Base-by-base conservation (phyloP, 2,888 invertebrate genomes). In the Hypselothyrea guttata region DNA sequence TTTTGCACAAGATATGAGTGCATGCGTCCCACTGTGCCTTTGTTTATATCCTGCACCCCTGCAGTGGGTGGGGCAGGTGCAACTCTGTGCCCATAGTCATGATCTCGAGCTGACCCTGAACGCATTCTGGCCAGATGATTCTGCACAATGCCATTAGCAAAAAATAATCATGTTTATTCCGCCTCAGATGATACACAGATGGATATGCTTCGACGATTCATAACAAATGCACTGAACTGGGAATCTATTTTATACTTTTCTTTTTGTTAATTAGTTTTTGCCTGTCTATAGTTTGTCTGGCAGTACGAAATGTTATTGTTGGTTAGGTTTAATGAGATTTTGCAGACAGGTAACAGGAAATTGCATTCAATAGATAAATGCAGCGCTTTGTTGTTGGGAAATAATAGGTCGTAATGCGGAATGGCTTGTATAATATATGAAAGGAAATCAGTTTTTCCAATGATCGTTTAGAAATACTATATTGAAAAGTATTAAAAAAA, bases 131-230 rank as follows among this genome's bases (percentile, higher is more conserved):
- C 61, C 69, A 42, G 40, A 42, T 71, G 82, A 66, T 61, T 77
- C 71, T 61, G 62, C 69, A 76, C 78, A 81, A 81, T 77, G 69
- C 55, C 56, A 58, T 59, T 58, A 47, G 54, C 67, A 71, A 38
- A 38, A 58, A 31, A 54, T 38, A 38, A 54, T 64, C 45, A 55
- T 38, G 34, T 59, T 64, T 41, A 55, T 55, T 70, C 55, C 44
- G 55, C 52, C 47, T 46, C 65, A 69, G 60, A 65, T 53, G 55
- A 18, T 22, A 57, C 48, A 46, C 67, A 62, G 52, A 67, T 67
- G 68, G 52, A 45, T 4, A 22, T 22, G 31, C 38, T 1, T 22
- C 22, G 5, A 2, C 47, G 30, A 49, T 38, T 57, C 48, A 62
- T 27, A 52, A 31, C 42, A 44, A 38, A 52, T 40, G 44, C 44